Conservation (phyloP, 2,113 vertebrate species). For the Panthera uncia region DNA sequence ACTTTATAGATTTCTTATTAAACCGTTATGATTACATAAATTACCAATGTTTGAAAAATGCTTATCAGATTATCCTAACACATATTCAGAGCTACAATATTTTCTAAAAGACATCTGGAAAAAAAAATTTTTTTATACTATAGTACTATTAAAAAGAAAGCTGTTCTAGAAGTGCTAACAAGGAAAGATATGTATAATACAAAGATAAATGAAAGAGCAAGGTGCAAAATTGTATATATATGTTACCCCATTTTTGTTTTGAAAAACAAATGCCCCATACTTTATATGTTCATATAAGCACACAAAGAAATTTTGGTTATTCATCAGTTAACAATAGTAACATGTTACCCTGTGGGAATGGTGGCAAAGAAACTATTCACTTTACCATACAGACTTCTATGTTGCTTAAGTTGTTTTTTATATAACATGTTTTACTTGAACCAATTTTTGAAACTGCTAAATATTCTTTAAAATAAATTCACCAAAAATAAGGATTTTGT, state of each 20-base stretch:
- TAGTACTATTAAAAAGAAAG: neutral
- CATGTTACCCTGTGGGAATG: neutral
- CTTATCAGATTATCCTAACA: neutral
- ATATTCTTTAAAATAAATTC: slow-evolving; percentile 18
- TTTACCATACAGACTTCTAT: neutral
- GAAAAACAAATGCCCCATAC: neutral
- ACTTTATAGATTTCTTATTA: neutral
- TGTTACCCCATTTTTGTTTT: neutral
- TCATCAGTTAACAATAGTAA: neutral
- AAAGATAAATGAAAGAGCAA: neutral
- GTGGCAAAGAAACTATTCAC: neutral
- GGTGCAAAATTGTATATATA: neutral
- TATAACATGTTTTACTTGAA: neutral
- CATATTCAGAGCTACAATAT: slow-evolving; percentile 2
- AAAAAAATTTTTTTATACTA: neutral
- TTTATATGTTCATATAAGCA: neutral
- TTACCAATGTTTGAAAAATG: neutral
- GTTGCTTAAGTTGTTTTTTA: neutral
- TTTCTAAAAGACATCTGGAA: neutral
- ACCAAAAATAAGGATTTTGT: neutral
- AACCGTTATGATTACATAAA: neutral
- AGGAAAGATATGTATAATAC: neutral
- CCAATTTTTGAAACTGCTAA: neutral
- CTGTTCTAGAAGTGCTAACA: neutral
- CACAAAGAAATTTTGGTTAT: neutral